Evolutionary conservation across 2,113 vertebrate species (phyloP), one percentile per base, ranked within the genome.

Genomic region (Naja naja): DNA sequence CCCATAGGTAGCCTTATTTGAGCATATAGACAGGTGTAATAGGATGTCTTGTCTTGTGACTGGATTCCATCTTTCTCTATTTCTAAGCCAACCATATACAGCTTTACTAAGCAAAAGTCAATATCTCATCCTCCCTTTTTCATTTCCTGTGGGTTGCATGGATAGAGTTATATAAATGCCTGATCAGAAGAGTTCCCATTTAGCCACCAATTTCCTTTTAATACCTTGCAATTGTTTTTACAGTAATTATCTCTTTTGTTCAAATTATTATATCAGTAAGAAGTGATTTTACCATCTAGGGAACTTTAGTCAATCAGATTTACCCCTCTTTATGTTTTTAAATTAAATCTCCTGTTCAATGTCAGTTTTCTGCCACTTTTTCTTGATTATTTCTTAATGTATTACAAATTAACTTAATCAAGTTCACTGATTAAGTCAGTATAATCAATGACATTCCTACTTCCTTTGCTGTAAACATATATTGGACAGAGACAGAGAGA

Each of bases 141-240:
- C 95, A 96, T 93, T 54, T 0, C 91, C 95, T 97, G 96, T 95
- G 95, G 95, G 93, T 92, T 94, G 87, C 93, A 95, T 95, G 49
- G 93, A 91, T 94, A 94, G 10, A 94, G 96, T 94, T 95, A 93
- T 96, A 96, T 93, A 96, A 96, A 94, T 97, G 97, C 95, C 93
- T 92, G n/a, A 97, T 95, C 94, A 90, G 91, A 94, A 81, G 95
- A 97, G 89, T 97, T 97, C 97, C 96, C 95, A 96, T 95, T 96
- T 0, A 0, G 89, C 92, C 92, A 90, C 95, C 97, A 97, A 97
- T 97, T 95, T 97, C 94, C 92, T 94, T 96, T 93, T 93, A 95
- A 96, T 95, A 88, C 87, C 93, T 94, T 93, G 88, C 34, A 95
- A 93, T 95, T 93, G n/a, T 49, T 95, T 94, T 89, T 96, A 94